Base-by-base conservation (phyloP, 1,140 invertebrate species). In the Wasmannia auropunctata region DNA sequence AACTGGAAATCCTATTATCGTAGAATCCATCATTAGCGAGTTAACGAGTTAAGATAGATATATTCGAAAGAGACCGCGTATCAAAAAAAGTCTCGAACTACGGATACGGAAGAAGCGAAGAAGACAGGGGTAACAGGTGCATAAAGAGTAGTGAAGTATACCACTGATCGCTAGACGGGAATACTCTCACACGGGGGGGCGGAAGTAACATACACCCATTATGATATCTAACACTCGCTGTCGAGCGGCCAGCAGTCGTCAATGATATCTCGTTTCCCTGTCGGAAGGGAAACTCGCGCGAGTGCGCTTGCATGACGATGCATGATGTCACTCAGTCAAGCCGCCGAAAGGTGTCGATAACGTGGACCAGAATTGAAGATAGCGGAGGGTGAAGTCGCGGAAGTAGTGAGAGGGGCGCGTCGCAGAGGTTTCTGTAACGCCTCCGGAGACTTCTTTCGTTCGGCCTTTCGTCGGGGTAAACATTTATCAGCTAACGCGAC, bases 181-280 rank as follows among this genome's bases (percentile, higher is more conserved):
- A 67, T 51, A 58, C 46, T 79, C 70, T 34, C 72, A 74, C 72
- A 72, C n/a, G n/a, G n/a, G n/a, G n/a, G n/a, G n/a, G 31, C 58
- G 58, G 8, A 11, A 34, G 88, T 91, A 91, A 91, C 46, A 34
- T 54, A 86, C 67, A 76, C 28, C 69, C 83, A 88, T 92, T 88
- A 89, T 85, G 91, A 91, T 88, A 91, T 88, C 65, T 75, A 91
- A 92, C 85, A 90, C 90, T 88, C 70, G 76, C 62, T 67, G 34
- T 37, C 19, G 54, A 46, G 22, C 62, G 62, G 60, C 62, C 40
- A 77, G 60, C 69, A 80, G 56, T 85, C 54, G 77, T 87, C 91
- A 92, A 93, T 88, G 86, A 86, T 93, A 93, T 93, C 92, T 89
- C 88, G 86, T 93, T 93, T 92, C 92, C 87, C 88, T 31, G 51